phyloP scores from a whole-genome alignment of 2,888 invertebrate species.

The Alitta virens region DNA sequence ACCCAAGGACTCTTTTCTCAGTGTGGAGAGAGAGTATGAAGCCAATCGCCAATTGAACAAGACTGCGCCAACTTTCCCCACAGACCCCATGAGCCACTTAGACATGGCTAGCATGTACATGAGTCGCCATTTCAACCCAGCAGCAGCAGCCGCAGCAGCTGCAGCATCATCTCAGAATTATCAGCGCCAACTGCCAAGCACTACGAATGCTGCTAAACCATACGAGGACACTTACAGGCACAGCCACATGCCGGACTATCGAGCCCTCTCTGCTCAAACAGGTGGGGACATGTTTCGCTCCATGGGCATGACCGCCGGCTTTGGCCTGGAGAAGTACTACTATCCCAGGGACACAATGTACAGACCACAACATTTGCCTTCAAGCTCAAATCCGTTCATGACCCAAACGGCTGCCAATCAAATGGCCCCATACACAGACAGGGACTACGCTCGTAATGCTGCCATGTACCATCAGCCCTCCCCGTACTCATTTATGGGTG shows the following conservation, averaged over 20 bases:
- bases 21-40: constrained; percentile 12
- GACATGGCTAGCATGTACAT: constrained; percentile 25
- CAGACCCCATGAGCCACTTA: constrained; percentile 4
- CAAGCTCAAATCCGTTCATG: constrained; percentile 47
- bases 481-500: constrained; percentile 50
- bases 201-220: constrained; percentile 36
- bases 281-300: constrained; percentile 41
- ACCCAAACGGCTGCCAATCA: constrained; percentile 45
- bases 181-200: constrained; percentile 8
- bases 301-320: constrained; percentile 43
- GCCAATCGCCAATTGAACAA: constrained; percentile 10
- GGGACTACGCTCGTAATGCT: constrained; percentile 39
- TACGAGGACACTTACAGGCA: constrained; percentile 48
- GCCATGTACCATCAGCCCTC: constrained; percentile 44
- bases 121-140: constrained; percentile 23
- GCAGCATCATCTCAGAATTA: background rate
- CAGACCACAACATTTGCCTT: constrained; percentile 46
- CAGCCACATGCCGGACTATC: constrained; percentile 41
- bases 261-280: constrained; percentile 39
- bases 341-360: constrained; percentile 50
- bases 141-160: constrained; percentile 6
- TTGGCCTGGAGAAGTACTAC: constrained; percentile 51
- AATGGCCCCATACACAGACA: constrained; percentile 41
- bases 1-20: constrained; percentile 13
- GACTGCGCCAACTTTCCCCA: constrained; percentile 6